These are phyloP conservation scores for Theonella swinhoei DNA, from an alignment of 37 sponge, comb jelly and placozoan species.

Conservation along the genomic window DNA sequence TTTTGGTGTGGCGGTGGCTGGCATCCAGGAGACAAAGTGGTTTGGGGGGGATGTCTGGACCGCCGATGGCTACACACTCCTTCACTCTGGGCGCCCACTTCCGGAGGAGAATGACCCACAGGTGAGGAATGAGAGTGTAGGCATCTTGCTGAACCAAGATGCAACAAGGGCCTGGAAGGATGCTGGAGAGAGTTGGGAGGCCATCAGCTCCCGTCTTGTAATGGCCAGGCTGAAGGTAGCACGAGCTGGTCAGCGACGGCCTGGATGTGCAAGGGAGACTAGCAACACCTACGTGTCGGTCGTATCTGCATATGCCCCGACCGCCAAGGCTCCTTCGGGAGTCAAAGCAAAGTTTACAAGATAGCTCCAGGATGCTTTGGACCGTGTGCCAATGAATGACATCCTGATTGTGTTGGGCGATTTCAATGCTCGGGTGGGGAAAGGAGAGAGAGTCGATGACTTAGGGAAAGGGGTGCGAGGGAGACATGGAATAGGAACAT, in stretches of 20 bases:
- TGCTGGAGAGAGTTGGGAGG: slow-evolving; percentile 57
- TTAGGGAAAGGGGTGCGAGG: slow-evolving; percentile 18
- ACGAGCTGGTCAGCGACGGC: not conserved
- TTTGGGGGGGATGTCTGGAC: slow-evolving; percentile 46
- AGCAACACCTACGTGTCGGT: not conserved
- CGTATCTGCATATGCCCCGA: too few relatives aligned
- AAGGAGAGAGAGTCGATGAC: not conserved
- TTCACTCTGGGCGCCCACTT: slow-evolving; percentile 34
- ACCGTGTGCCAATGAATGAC: slow-evolving; percentile 8
- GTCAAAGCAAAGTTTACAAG: slow-evolving; percentile 12
- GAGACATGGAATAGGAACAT: slow-evolving; percentile 31
- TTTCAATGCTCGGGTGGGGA: too few relatives aligned
- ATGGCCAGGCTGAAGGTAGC: slow-evolving; percentile 33
- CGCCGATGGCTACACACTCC: too few relatives aligned
- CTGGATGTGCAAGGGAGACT: slow-evolving; percentile 28
- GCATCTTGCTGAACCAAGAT: slow-evolving; percentile 13
- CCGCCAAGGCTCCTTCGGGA: too few relatives aligned
- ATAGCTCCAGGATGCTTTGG: slow-evolving; percentile 13
- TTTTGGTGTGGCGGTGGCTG: slow-evolving; percentile 36
- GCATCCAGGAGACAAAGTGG: too few relatives aligned
- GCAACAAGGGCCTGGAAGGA: slow-evolving; percentile 40
- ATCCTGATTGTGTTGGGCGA: too few relatives aligned
- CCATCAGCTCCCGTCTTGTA: slow-evolving; percentile 38
- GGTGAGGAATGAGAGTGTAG: slow-evolving; percentile 37
- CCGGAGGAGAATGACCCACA: slow-evolving; percentile 22